Evolutionary conservation across 2,888 invertebrate genomes (phyloP).

Genomic region (Leuctra nigra): DNA sequence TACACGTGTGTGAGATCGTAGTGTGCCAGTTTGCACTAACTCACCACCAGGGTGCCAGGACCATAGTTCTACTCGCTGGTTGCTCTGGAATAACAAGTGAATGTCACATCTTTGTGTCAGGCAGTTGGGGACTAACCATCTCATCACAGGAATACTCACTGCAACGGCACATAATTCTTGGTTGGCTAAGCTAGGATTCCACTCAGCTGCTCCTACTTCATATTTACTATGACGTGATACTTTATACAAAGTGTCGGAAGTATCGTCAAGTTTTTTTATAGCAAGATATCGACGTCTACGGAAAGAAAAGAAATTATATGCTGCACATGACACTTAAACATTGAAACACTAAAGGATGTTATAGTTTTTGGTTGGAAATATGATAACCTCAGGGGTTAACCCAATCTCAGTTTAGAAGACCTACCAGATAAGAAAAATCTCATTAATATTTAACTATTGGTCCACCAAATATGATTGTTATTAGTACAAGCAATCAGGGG

Average conservation of each 20-base stretch:
- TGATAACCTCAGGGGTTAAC: no score
- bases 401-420: no score
- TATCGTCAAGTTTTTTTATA: constrained; percentile 66
- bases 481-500: no score
- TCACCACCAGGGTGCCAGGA: constrained; percentile 65
- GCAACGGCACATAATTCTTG: constrained; percentile 82
- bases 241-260: constrained; percentile 62
- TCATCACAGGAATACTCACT: constrained; percentile 57
- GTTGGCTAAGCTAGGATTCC: constrained; percentile 75
- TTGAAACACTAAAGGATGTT: no score
- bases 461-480: no score
- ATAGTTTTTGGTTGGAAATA: no score
- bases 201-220: constrained; percentile 87
- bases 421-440: no score
- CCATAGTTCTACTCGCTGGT: constrained; percentile 79
- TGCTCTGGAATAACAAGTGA: constrained; percentile 68
- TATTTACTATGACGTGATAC: constrained; percentile 86
- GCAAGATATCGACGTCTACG: constrained; percentile 71
- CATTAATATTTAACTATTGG: no score
- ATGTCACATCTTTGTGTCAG: no score
- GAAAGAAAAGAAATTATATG: no score
- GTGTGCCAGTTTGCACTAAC: constrained; percentile 60
- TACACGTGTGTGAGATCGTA: constrained; percentile 73
- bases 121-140: no score
- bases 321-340: no score